Percentiles rank a stretch among this genome's conserved stretches.
Evolutionary conservation across 2,113 vertebrate genomes (phyloP).

Genomic region (Pelecanus crispus): DNA sequence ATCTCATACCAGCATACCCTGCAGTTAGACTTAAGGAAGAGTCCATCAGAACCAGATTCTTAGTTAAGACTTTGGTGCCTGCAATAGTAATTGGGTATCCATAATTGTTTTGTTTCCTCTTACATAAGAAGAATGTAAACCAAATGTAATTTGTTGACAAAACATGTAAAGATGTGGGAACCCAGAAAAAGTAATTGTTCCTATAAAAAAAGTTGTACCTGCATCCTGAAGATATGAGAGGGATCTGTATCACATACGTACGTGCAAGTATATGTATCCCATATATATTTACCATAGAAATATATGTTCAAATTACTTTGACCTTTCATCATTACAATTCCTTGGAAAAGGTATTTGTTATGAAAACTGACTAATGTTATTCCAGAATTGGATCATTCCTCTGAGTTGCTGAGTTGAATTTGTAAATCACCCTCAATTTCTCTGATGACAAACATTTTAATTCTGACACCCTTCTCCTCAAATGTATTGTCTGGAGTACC

Average conservation of each 20-base stretch:
- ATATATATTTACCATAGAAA: not conserved
- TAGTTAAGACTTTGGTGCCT: not conserved
- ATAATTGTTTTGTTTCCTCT: slow-evolving; percentile 13
- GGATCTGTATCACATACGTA: not conserved
- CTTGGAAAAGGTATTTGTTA: not conserved
- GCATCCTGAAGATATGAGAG: not conserved
- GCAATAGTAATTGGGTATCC: not conserved
- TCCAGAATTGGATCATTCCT: not conserved
- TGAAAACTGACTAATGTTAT: not conserved
- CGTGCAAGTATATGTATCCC: not conserved
- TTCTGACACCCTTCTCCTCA: not conserved
- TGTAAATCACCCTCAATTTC: not conserved
- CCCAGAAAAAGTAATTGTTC: not conserved
- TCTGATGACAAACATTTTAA: not conserved
- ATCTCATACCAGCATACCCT: slow-evolving; percentile 1
- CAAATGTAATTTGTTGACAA: not conserved
- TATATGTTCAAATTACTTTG: not conserved
- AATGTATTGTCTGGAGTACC: not conserved
- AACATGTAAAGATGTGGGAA: not conserved
- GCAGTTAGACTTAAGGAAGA: not conserved
- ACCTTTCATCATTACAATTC: not conserved
- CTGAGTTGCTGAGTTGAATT: not conserved
- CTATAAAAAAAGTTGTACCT: not conserved
- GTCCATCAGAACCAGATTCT: not conserved
- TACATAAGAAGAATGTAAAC: not conserved